phyloP scores from a whole-genome alignment of 1,140 invertebrate genomes.

The Apis dorsata region DNA sequence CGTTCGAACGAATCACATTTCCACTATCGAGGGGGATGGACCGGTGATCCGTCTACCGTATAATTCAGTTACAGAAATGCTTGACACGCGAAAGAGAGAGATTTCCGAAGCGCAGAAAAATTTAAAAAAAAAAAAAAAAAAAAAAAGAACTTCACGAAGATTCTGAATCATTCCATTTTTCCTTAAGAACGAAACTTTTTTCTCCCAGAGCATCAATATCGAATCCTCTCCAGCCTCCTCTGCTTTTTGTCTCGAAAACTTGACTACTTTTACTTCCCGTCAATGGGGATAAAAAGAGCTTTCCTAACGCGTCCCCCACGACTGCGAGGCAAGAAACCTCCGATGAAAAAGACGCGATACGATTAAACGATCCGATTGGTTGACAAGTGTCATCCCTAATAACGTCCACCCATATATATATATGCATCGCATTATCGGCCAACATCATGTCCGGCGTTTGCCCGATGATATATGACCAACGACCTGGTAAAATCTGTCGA shows the following conservation, averaged over 20 bases:
- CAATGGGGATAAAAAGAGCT: no score
- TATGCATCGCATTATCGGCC: slow-evolving; percentile 11
- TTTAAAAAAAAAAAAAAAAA: neutral
- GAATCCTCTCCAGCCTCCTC: no score
- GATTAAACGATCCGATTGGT: neutral
- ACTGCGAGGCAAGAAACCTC: neutral
- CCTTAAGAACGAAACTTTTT: no score
- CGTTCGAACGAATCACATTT: slow-evolving; percentile 15
- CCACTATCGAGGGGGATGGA: neutral
- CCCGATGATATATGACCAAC: slow-evolving; percentile 19
- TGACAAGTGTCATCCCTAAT: slow-evolving; percentile 28
- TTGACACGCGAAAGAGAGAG: neutral
- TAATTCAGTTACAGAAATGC: slow-evolving; percentile 29
- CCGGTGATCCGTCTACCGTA: slow-evolving; percentile 18
- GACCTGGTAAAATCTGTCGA: slow-evolving; percentile 18
- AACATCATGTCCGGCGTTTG: neutral
- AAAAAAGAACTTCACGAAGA: no score
- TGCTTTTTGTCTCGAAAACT: neutral
- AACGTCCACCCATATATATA: neutral
- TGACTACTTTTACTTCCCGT: neutral
- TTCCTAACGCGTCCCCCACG: no score
- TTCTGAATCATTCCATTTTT: no score
- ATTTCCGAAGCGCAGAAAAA: neutral
- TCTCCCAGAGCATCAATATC: no score
- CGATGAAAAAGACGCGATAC: neutral